Percentiles rank a stretch among this genome's conserved stretches.
phyloP scores from a whole-genome alignment of 1,140 invertebrate species.

The Asbolus verrucosus region DNA sequence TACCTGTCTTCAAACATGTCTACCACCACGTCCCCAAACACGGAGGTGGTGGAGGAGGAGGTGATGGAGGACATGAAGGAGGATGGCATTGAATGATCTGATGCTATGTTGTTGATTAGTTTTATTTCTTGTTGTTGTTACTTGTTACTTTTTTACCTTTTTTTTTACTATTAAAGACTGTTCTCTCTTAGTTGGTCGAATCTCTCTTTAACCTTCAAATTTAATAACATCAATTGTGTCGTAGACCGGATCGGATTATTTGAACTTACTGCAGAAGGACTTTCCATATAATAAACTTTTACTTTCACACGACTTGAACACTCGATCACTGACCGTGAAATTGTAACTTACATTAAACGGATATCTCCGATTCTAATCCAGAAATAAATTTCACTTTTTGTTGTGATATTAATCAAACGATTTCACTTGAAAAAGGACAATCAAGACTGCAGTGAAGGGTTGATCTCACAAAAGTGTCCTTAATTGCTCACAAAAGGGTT shows the following conservation, averaged over 20 bases:
- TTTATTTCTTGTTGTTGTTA: slow-evolving; percentile 48
- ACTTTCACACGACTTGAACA: slow-evolving; percentile 47
- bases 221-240: too few relatives aligned
- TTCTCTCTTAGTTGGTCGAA: slow-evolving; percentile 2
- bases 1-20: slow-evolving; percentile 85
- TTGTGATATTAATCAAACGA: slow-evolving; percentile 6
- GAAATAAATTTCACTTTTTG: slow-evolving; percentile 30
- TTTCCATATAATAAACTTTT: slow-evolving; percentile 48
- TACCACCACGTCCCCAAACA: slow-evolving; percentile 67
- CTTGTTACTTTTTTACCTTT: slow-evolving; percentile 35
- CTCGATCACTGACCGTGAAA: slow-evolving; percentile 48
- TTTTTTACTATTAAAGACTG: slow-evolving; percentile 45
- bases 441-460: not conserved
- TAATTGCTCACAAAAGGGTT: too few relatives aligned
- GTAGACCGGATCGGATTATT: not conserved
- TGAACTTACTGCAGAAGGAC: slow-evolving; percentile 31
- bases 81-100: slow-evolving; percentile 51
- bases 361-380: slow-evolving; percentile 16
- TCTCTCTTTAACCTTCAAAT: slow-evolving; percentile 8
- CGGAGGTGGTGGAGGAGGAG: slow-evolving; percentile 46
- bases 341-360: slow-evolving; percentile 27
- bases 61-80: slow-evolving; percentile 48
- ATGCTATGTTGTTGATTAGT: slow-evolving; percentile 34
- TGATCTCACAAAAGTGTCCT: not conserved
- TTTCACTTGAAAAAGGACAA: slow-evolving; percentile 31